These are phyloP conservation scores for Girardinus metallicus DNA, from an alignment of 2,797 vertebrate genomes.

Conservation along the genomic window DNA sequence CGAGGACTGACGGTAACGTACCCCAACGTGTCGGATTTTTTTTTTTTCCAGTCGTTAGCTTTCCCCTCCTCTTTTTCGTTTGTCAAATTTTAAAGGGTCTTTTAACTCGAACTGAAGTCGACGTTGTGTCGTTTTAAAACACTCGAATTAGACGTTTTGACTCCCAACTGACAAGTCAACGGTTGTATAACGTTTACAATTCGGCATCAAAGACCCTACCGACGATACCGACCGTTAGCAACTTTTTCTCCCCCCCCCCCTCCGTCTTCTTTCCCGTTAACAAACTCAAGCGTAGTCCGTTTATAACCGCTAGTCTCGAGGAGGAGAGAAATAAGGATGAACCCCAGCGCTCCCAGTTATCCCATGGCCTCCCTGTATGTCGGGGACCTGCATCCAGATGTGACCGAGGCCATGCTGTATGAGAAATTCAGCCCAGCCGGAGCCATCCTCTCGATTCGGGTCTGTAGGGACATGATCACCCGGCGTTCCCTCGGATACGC, in stretches of 20 bases:
- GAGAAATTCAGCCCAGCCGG: constrained; percentile 93
- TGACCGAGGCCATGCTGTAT: constrained; percentile 93
- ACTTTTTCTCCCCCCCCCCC: not conserved
- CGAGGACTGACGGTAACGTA: constrained; percentile 73
- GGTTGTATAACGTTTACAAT: constrained; percentile 33
- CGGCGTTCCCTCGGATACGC: constrained; percentile 91
- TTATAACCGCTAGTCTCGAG: constrained; percentile 9
- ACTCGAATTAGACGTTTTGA: not conserved
- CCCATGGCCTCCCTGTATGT: constrained; percentile 93
- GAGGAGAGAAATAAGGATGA: constrained; percentile 80
- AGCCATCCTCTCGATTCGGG: constrained; percentile 91
- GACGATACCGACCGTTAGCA: constrained; percentile 38
- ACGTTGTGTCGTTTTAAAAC: constrained; percentile 22
- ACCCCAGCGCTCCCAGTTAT: constrained; percentile 94
- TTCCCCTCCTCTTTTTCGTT: constrained; percentile 14
- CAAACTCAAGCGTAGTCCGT: constrained; percentile 14
- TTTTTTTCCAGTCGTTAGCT: constrained; percentile 2
- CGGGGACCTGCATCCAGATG: constrained; percentile 89
- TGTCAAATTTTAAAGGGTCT: constrained; percentile 19
- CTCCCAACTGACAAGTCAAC: constrained; percentile 39
- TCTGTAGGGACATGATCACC: constrained; percentile 93
- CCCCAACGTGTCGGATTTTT: constrained; percentile 44
- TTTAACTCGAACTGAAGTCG: not conserved
- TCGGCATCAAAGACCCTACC: constrained; percentile 19
- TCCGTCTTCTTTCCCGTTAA: constrained; percentile 42